phyloP scores from a whole-genome alignment of 2,797 vertebrate genomes.

The Peromyscus attwateri region DNA sequence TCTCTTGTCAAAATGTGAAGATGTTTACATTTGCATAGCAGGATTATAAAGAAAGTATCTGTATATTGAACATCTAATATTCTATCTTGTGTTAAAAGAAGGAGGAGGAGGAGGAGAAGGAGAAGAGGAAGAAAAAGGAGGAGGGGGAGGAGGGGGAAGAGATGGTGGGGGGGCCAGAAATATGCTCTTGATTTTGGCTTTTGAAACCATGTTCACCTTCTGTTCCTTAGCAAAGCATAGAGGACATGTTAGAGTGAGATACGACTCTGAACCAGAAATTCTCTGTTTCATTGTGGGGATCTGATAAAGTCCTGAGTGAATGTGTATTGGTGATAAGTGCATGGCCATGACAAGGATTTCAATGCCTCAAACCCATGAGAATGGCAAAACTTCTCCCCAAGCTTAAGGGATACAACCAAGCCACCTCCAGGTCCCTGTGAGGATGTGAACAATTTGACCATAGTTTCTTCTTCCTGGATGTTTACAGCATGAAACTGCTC shows the following conservation, averaged over 20 bases:
- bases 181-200: background rate
- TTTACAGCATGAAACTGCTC: background rate
- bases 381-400: no score
- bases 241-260: background rate
- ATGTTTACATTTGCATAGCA: conserved; percentile 50
- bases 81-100: background rate
- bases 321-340: background rate
- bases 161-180: no score
- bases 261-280: background rate
- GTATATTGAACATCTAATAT: background rate
- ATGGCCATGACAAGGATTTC: background rate
- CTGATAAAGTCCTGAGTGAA: background rate
- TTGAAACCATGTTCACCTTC: background rate
- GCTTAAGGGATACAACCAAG: background rate
- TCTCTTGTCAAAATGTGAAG: conserved; percentile 32
- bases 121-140: background rate
- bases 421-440: background rate
- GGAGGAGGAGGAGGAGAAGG: background rate
- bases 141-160: no score
- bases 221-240: conserved; percentile 20
- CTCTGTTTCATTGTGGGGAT: background rate
- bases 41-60: background rate
- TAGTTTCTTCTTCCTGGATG: background rate
- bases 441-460: background rate
- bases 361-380: background rate